Evolutionary conservation across 2,113 vertebrate genomes (phyloP).

Genomic region (Leuciscus idus): DNA sequence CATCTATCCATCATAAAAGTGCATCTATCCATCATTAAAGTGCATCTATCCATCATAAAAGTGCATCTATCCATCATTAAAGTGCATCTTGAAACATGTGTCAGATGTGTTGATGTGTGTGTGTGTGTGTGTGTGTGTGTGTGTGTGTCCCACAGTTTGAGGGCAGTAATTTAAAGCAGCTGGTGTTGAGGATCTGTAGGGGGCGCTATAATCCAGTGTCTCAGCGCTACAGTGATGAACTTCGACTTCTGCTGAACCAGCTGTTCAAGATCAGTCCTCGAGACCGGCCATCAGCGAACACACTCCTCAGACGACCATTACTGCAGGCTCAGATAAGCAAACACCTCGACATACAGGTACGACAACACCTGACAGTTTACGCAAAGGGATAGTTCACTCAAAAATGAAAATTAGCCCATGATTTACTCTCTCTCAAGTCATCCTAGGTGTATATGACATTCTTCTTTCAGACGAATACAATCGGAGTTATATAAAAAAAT

Average conservation of each 20-base stretch:
- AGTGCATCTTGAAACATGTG: too few relatives aligned
- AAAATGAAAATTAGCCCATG: too few relatives aligned
- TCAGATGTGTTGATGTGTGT: neutral
- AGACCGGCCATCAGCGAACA: slow-evolving; percentile 85
- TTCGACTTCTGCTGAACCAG: slow-evolving; percentile 80
- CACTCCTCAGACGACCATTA: slow-evolving; percentile 81
- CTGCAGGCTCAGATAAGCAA: slow-evolving; percentile 78
- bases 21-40: too few relatives aligned
- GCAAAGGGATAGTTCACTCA: too few relatives aligned
- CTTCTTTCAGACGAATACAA: too few relatives aligned
- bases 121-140: slow-evolving; percentile 13
- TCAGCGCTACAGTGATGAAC: slow-evolving; percentile 78
- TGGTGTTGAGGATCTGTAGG: slow-evolving; percentile 88
- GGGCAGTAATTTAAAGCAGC: slow-evolving; percentile 80
- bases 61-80: too few relatives aligned
- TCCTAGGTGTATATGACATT: too few relatives aligned
- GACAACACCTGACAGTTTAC: too few relatives aligned
- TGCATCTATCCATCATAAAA: too few relatives aligned
- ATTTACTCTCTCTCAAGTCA: too few relatives aligned
- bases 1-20: too few relatives aligned
- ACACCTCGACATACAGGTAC: slow-evolving; percentile 53
- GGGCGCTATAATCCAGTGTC: slow-evolving; percentile 80
- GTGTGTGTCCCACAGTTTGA: slow-evolving; percentile 78
- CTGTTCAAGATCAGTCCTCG: slow-evolving; percentile 86
- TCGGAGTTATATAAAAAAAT: too few relatives aligned